A percentile compares a stretch with the other conserved stretches of the same genome.
Conservation (phyloP, 2,888 invertebrate species). For the Leucophenga montana region DNA sequence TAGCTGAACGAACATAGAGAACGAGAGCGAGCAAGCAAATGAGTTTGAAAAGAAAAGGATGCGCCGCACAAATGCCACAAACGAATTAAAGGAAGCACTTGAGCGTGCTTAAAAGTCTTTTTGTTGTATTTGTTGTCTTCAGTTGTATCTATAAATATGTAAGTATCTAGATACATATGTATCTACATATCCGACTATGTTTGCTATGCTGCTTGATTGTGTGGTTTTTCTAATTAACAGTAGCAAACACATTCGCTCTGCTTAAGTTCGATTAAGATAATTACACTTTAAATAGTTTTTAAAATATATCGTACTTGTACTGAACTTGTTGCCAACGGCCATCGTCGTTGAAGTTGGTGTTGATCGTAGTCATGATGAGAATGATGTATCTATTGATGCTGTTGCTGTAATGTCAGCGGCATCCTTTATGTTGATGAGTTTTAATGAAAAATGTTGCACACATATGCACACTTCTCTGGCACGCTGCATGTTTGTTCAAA, state of each 20-base stretch:
- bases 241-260: slow-evolving; percentile 7
- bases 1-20: not conserved
- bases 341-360: not conserved
- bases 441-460: slow-evolving; percentile 9
- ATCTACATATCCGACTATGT: not conserved
- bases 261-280: slow-evolving; percentile 59
- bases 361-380: not conserved
- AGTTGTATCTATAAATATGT: no score
- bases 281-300: slow-evolving; percentile 62
- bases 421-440: slow-evolving; percentile 10
- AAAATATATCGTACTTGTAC: not conserved
- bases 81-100: slow-evolving; percentile 7
- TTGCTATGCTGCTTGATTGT: not conserved
- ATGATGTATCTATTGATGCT: slow-evolving; percentile 5
- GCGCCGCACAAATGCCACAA: not conserved
- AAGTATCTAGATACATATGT: not conserved
- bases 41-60: not conserved
- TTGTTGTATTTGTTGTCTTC: not conserved
- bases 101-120: not conserved
- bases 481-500: not conserved
- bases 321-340: not conserved
- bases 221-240: slow-evolving; percentile 23
- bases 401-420: not conserved
- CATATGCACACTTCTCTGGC: no score
- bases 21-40: not conserved